Base-by-base conservation (phyloP, 1,140 invertebrate genomes). In the Elysia chlorotica region DNA sequence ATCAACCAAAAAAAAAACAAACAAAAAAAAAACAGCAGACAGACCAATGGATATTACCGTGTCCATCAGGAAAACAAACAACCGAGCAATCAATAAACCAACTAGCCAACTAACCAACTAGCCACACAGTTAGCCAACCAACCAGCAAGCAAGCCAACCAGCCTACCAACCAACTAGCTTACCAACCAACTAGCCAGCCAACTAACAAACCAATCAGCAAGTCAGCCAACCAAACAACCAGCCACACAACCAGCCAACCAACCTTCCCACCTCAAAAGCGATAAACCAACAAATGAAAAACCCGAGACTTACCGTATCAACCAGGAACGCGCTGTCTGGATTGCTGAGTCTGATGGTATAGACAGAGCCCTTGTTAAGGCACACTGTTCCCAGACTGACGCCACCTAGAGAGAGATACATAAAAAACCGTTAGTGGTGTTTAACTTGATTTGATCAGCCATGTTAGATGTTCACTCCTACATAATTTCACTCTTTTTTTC, bases 71-170 rank as follows among this genome's bases (percentile, higher is more conserved):
- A 3, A 37, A 21, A 37, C 63, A 66, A 21, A 36, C 35, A 35
- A 5, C 36, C 17, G 21, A 28, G 28, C 17, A 37, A 17, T 23
- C 37, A 48, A 2, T 23, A 35, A 67, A 21, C 38, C 65, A 67
- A 21, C 38, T 38, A 67, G 23, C 38, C 65, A 67, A 21, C 38
- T 38, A 67, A 21, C n/a, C 65, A 67, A 6, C n/a, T 25, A 67
- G 23, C n/a, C 65, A 67, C 36, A 53, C 65, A 67, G 35, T 10
- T 38, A 53, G 14, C n/a, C 65, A 67, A 6, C 38, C 65, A 67
- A 14, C n/a, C 65, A 67, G 36, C 37, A 35, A 67, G 23, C 31
- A 4, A 67, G 21, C 33, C 37, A 66, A 21, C 33, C n/a, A n/a
- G n/a, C n/a, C n/a, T n/a, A n/a, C n/a, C n/a, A n/a, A n/a, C n/a